Conservation (phyloP, 1,140 invertebrate species). For the Olivierus martensii region DNA sequence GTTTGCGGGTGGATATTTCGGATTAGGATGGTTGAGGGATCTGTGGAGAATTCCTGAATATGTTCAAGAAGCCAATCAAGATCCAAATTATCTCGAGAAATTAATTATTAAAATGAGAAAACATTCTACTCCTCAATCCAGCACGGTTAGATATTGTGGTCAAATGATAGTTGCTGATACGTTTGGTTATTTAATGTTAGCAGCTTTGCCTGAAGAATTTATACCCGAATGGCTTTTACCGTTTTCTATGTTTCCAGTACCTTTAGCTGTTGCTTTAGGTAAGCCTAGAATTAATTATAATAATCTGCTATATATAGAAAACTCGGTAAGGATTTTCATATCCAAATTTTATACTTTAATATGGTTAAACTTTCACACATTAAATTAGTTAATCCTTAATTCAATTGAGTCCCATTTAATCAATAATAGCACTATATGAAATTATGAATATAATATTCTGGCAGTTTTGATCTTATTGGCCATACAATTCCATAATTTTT, state of each 20-base stretch:
- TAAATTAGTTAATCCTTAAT: too few species aligned
- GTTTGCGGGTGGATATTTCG: constrained; percentile 70
- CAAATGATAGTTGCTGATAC: constrained; percentile 61
- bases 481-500: too few species aligned
- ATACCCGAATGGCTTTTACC: constrained; percentile 2
- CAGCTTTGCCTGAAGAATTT: constrained; percentile 53
- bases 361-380: too few species aligned
- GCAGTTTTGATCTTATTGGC: too few species aligned
- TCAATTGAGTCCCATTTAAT: too few species aligned
- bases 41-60: constrained; percentile 71
- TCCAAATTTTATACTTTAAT: too few species aligned
- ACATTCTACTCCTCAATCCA: constrained; percentile 60
- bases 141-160: constrained; percentile 55
- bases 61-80: constrained; percentile 71
- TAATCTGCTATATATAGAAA: too few species aligned
- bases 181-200: constrained; percentile 55
- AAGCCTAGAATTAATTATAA: too few species aligned
- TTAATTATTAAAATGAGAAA: constrained; percentile 45
- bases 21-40: constrained; percentile 73
- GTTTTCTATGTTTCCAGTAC: neutral
- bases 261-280: constrained; percentile 13
- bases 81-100: constrained; percentile 49
- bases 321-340: too few species aligned
- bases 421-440: too few species aligned
- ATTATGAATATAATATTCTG: too few species aligned